phyloP scores from a whole-genome alignment of 2,113 vertebrate genomes.

The Castor canadensis region DNA sequence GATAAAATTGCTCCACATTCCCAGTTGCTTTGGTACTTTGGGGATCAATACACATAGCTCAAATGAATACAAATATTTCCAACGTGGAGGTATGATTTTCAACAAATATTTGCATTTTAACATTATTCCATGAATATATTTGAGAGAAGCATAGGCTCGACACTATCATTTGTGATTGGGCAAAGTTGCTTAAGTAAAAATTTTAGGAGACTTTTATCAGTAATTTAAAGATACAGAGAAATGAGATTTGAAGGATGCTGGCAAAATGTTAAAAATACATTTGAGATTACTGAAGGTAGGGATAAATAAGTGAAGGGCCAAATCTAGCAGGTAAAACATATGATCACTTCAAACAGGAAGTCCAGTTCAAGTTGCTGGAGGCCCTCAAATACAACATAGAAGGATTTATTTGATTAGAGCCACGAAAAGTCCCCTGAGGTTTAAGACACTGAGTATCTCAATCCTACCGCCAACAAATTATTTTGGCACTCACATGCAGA shows the following conservation, averaged over 20 bases:
- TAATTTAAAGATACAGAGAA: neutral
- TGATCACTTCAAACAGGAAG: neutral
- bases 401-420: neutral
- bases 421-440: neutral
- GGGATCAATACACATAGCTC: conserved; percentile 6
- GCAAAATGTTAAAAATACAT: neutral
- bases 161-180: neutral
- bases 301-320: neutral
- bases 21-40: conserved; percentile 25
- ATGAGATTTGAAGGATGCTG: neutral
- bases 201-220: neutral
- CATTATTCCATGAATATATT: neutral
- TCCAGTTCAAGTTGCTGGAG: neutral
- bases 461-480: neutral
- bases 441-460: neutral
- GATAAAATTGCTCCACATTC: neutral
- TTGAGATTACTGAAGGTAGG: neutral
- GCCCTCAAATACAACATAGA: neutral
- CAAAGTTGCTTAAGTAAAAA: neutral
- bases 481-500: neutral
- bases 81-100: neutral
- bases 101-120: conserved; percentile 2
- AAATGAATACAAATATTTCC: neutral
- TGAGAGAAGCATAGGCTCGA: neutral
- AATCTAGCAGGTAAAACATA: neutral